Conservation (phyloP, 1,140 invertebrate species). For the Hyphantria cunea region DNA sequence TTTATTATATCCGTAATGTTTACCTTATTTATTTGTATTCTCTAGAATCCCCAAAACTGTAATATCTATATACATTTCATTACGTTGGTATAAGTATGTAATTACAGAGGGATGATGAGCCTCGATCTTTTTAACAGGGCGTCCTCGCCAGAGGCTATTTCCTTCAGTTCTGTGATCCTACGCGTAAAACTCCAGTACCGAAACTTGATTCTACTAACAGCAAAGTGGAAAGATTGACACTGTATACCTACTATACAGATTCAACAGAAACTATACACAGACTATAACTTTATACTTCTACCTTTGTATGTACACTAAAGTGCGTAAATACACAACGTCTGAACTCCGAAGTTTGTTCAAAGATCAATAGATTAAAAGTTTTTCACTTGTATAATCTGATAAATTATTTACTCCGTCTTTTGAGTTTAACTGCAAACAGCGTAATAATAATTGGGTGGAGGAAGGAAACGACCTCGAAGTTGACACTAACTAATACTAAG, state of each 20-base stretch:
- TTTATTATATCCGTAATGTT: no score
- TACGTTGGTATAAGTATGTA: constrained; percentile 5
- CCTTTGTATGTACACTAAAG: constrained; percentile 2
- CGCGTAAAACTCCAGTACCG: constrained; percentile 22
- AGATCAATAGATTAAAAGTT: background rate
- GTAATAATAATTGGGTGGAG: no score
- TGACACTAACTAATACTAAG: no score
- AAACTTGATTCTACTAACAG: constrained; percentile 17
- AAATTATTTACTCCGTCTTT: no score
- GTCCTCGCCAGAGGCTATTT: constrained; percentile 19
- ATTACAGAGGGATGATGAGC: constrained; percentile 12
- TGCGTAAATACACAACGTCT: background rate
- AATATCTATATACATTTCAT: constrained; percentile 4
- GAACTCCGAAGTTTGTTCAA: background rate
- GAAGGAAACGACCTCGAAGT: no score
- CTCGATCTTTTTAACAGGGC: constrained; percentile 25
- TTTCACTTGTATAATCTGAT: background rate
- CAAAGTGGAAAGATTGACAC: constrained; percentile 21
- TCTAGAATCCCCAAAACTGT: background rate
- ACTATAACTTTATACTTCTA: no score
- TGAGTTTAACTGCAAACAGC: no score
- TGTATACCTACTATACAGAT: background rate
- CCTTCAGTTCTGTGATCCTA: constrained; percentile 9
- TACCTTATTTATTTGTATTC: no score
- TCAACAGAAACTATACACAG: constrained; percentile 5